Evolutionary conservation across 2,113 vertebrate species (phyloP).

Genomic region (Vimba vimba): DNA sequence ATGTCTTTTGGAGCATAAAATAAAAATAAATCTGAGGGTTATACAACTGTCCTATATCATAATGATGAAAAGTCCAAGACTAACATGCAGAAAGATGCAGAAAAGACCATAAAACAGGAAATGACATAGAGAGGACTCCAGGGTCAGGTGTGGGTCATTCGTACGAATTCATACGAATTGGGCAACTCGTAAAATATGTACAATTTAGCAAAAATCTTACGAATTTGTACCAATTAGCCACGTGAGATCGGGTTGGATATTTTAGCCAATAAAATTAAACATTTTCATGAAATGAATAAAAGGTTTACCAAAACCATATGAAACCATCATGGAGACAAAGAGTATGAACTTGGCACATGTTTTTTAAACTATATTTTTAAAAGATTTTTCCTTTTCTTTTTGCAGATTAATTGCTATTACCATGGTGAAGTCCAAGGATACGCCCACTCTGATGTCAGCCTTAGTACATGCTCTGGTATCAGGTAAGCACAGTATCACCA

Average conservation of each 20-base stretch:
- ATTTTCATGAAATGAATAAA: neutral
- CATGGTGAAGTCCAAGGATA: slow-evolving; percentile 76
- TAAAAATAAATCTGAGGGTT: neutral
- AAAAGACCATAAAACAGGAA: neutral
- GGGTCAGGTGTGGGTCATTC: too few species aligned
- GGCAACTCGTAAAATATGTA: too few species aligned
- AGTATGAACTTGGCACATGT: neutral
- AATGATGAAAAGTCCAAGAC: neutral
- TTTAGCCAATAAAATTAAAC: neutral
- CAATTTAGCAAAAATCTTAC: too few species aligned
- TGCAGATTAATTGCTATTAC: slow-evolving; percentile 80
- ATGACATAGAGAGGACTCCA: neutral
- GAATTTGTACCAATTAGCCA: too few species aligned
- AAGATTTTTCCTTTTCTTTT: neutral
- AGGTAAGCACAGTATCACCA: slow-evolving; percentile 67
- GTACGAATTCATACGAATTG: too few species aligned
- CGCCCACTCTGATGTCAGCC: slow-evolving; percentile 73
- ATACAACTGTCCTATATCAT: neutral
- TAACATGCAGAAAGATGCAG: neutral
- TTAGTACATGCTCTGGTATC: slow-evolving; percentile 77
- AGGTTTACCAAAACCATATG: neutral
- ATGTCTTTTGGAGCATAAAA: neutral
- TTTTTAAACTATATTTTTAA: neutral
- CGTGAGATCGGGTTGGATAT: too few species aligned
- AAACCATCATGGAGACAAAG: neutral